Evolutionary conservation across 2,888 invertebrate genomes (phyloP).

Genomic region (Caenorhabditis afra): DNA sequence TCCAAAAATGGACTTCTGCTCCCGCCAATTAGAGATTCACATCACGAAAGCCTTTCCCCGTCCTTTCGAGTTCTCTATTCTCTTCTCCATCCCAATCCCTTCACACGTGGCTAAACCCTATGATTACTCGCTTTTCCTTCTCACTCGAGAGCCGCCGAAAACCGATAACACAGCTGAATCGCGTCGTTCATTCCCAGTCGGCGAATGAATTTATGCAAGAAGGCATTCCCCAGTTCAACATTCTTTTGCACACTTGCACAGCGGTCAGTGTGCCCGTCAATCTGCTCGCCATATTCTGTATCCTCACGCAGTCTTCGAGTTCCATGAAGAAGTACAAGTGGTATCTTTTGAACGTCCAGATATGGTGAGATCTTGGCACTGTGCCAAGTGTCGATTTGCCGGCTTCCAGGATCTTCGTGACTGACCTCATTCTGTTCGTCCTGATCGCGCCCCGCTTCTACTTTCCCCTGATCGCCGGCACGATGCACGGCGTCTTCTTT

Average conservation of each 20-base stretch:
- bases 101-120: neutral
- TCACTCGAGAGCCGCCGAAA: neutral
- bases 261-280: slow-evolving; percentile 34
- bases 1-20: no score
- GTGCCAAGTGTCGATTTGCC: neutral
- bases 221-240: slow-evolving; percentile 26
- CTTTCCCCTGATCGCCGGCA: slow-evolving; percentile 40
- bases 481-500: slow-evolving; percentile 36
- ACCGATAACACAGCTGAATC: neutral
- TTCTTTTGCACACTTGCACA: slow-evolving; percentile 26
- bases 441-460: slow-evolving; percentile 47
- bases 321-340: slow-evolving; percentile 35
- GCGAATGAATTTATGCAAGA: slow-evolving; percentile 28
- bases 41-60: no score
- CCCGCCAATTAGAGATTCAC: no score
- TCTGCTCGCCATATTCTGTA: slow-evolving; percentile 35
- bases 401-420: slow-evolving; percentile 25
- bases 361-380: slow-evolving; percentile 13
- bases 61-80: no score
- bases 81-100: neutral
- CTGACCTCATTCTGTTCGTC: slow-evolving; percentile 24
- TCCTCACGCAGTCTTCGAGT: slow-evolving; percentile 18
- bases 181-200: neutral
- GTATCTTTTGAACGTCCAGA: slow-evolving; percentile 44
- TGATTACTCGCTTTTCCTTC: neutral